These are phyloP conservation scores for Buathra laborator DNA, from an alignment of 2,888 invertebrate genomes.

Conservation along the genomic window DNA sequence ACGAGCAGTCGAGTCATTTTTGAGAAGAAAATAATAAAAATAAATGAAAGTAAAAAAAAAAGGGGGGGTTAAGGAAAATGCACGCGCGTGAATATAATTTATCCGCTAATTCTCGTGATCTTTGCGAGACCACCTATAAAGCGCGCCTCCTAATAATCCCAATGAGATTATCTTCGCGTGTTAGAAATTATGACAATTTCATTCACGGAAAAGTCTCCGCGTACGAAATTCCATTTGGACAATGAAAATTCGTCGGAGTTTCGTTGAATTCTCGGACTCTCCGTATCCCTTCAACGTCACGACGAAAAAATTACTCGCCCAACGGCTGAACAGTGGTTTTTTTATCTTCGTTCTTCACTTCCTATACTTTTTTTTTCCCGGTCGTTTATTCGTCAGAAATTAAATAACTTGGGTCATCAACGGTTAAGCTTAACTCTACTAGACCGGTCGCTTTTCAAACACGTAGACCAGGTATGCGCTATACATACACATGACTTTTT, in stretches of 20 bases:
- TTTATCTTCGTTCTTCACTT: slow-evolving; percentile 7
- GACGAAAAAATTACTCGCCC: slow-evolving; percentile 11
- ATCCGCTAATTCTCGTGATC: slow-evolving; percentile 59
- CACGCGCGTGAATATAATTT: slow-evolving; percentile 58
- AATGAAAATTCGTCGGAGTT: slow-evolving; percentile 40
- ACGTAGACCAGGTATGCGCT: not conserved
- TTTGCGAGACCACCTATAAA: slow-evolving; percentile 37
- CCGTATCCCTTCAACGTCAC: slow-evolving; percentile 38
- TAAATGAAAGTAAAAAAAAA: not conserved
- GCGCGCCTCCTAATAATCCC: not conserved
- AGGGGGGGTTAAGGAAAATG: slow-evolving; percentile 18
- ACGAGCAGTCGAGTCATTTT: slow-evolving; percentile 44
- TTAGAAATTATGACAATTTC: slow-evolving; percentile 24
- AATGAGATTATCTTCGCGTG: not conserved
- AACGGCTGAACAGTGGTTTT: not conserved
- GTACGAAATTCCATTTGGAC: not conserved
- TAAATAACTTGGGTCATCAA: slow-evolving; percentile 55
- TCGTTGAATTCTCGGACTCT: slow-evolving; percentile 6
- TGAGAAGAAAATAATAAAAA: slow-evolving; percentile 16
- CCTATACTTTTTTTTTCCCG: slow-evolving; percentile 13
- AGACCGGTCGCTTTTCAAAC: slow-evolving; percentile 30
- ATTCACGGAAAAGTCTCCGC: not conserved
- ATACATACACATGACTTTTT: slow-evolving; percentile 15
- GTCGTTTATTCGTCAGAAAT: slow-evolving; percentile 30
- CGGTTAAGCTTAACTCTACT: slow-evolving; percentile 37